Conservation (phyloP, 1,140 invertebrate genomes). For the Mesaphorura yosii region DNA sequence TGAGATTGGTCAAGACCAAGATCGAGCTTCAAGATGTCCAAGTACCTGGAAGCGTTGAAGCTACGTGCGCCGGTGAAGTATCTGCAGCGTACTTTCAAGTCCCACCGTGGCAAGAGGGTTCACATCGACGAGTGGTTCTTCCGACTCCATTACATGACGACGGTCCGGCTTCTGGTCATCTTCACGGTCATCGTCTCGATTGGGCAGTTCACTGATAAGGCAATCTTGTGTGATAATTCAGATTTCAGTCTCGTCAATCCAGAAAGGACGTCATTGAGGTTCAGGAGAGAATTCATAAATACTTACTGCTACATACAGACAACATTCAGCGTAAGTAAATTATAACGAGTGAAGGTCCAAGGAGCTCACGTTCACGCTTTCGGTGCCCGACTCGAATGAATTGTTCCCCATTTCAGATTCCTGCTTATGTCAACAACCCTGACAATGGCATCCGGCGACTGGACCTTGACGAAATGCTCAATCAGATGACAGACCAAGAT, state of each 20-base stretch:
- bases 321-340: not conserved
- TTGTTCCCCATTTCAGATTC: too few species aligned
- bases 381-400: not conserved
- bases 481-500: not conserved
- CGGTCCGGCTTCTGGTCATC: constrained; percentile 41
- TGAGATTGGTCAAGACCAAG: too few species aligned
- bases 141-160: constrained; percentile 48
- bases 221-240: constrained; percentile 59
- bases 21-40: too few species aligned
- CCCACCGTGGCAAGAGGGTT: not conserved
- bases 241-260: constrained; percentile 31
- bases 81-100: not conserved
- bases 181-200: constrained; percentile 36
- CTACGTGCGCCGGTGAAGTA: not conserved
- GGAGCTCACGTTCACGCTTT: not conserved
- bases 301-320: constrained; percentile 73
- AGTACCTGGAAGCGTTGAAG: too few species aligned
- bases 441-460: too few species aligned
- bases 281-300: constrained; percentile 51
- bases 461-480: too few species aligned
- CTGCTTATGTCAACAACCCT: too few species aligned
- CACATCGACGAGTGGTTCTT: constrained; percentile 47
- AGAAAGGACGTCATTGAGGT: constrained; percentile 39
- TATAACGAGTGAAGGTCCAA: not conserved
- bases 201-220: not conserved